phyloP scores from a whole-genome alignment of 2,888 invertebrate species.

The Dasysyrphus tricinctus region DNA sequence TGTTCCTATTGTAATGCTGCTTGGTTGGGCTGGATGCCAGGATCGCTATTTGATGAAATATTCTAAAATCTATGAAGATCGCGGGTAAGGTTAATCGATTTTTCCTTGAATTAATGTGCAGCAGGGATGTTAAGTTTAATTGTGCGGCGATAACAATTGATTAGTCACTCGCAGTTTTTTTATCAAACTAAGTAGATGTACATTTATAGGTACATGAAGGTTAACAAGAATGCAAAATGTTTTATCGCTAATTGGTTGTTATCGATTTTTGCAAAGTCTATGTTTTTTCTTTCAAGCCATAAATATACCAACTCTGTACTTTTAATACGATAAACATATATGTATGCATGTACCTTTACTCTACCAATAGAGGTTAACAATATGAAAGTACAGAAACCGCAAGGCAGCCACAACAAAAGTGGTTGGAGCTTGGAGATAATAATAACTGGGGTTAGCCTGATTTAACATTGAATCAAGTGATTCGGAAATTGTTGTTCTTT shows the following conservation, averaged over 20 bases:
- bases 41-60: slow-evolving; percentile 91
- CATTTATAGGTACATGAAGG: slow-evolving; percentile 44
- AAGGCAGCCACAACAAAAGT: slow-evolving; percentile 13
- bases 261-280: slow-evolving; percentile 57
- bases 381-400: neutral
- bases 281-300: neutral
- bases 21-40: slow-evolving; percentile 92
- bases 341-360: too few species aligned
- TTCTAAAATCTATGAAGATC: slow-evolving; percentile 90
- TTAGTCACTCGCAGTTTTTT: slow-evolving; percentile 5
- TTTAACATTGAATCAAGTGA: neutral
- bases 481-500: too few species aligned
- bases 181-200: neutral
- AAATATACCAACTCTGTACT: neutral
- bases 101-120: neutral
- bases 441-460: neutral
- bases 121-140: slow-evolving; percentile 34
- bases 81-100: slow-evolving; percentile 85
- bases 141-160: slow-evolving; percentile 37
- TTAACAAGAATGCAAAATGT: slow-evolving; percentile 30
- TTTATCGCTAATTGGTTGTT: slow-evolving; percentile 55
- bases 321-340: neutral
- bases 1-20: slow-evolving; percentile 88
- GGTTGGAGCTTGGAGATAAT: neutral
- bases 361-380: neutral